Conservation (phyloP, 2,797 vertebrate species). For the Rhadinocentrus ornatus region DNA sequence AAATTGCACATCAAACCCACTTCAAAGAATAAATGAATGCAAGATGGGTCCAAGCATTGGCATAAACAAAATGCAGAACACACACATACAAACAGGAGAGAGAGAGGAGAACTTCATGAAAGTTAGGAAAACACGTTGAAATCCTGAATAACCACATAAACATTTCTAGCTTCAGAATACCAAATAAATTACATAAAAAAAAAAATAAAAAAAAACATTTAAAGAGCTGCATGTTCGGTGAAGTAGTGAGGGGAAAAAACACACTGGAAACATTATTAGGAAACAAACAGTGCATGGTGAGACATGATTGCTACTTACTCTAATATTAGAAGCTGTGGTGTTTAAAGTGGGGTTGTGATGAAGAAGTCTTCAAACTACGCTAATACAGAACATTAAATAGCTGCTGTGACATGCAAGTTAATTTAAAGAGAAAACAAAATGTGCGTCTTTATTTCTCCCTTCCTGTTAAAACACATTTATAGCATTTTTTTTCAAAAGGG, state of each 20-base stretch:
- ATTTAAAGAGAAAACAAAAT: slow-evolving; percentile 1
- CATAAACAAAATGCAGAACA: background rate
- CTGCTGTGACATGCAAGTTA: background rate
- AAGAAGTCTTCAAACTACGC: background rate
- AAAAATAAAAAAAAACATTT: slow-evolving; percentile 47
- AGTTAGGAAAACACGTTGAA: slow-evolving; percentile 32
- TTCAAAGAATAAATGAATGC: slow-evolving; percentile 10
- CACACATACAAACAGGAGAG: background rate
- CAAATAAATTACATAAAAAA: slow-evolving; percentile 35
- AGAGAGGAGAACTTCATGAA: slow-evolving; percentile 14
- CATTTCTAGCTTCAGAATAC: slow-evolving; percentile 31
- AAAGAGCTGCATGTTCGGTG: slow-evolving; percentile 39
- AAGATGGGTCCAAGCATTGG: background rate
- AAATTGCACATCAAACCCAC: slow-evolving; percentile 12
- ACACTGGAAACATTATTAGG: slow-evolving; percentile 19
- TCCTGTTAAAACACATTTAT: slow-evolving; percentile 10
- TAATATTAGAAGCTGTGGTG: background rate
- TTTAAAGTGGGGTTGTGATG: slow-evolving; percentile 8
- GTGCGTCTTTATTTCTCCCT: background rate
- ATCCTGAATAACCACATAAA: slow-evolving; percentile 37
- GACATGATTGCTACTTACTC: slow-evolving; percentile 16
- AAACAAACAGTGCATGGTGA: slow-evolving; percentile 24
- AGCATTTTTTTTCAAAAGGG: background rate
- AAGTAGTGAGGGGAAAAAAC: slow-evolving; percentile 31
- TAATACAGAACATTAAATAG: slow-evolving; percentile 5